These are phyloP conservation scores for Umimayanthus kanabou DNA, from an alignment of 92 coral and sea anemone genomes.

Conservation along the genomic window DNA sequence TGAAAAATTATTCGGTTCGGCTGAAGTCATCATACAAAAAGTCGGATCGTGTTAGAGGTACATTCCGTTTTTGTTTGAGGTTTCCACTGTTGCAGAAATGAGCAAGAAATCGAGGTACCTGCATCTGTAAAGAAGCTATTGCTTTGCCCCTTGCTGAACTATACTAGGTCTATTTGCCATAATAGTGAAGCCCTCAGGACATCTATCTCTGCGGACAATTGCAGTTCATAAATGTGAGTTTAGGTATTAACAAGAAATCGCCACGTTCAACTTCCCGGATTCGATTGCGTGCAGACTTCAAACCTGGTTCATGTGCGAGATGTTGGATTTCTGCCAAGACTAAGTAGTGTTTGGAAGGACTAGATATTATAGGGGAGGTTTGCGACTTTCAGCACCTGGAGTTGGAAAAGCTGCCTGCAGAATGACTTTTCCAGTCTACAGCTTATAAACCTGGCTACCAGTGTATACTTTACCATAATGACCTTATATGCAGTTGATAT, in stretches of 20 bases:
- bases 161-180: slow-evolving; percentile 6
- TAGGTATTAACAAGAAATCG: slow-evolving; percentile 35
- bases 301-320: slow-evolving; percentile 27
- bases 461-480: slow-evolving; percentile 39
- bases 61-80: slow-evolving; percentile 13
- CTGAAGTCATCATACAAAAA: background rate
- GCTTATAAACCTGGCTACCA: slow-evolving; percentile 25
- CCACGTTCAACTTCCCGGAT: slow-evolving; percentile 11
- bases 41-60: background rate
- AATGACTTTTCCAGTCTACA: slow-evolving; percentile 14
- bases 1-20: background rate
- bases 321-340: slow-evolving; percentile 31
- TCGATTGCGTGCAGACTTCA: slow-evolving; percentile 31
- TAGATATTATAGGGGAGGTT: slow-evolving; percentile 20
- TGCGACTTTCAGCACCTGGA: slow-evolving; percentile 38
- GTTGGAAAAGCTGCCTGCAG: slow-evolving; percentile 11
- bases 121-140: slow-evolving; percentile 8
- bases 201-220: background rate
- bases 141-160: slow-evolving; percentile 5
- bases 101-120: background rate
- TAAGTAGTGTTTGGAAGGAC: slow-evolving; percentile 24
- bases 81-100: slow-evolving; percentile 20
- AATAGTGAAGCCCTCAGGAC: background rate
- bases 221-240: slow-evolving; percentile 23
- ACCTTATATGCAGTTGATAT: slow-evolving; percentile 33